Evolutionary conservation across 2,888 invertebrate genomes (phyloP), one percentile per base, ranked within the genome.

Genomic region (Hemicrepidius hirtus): DNA sequence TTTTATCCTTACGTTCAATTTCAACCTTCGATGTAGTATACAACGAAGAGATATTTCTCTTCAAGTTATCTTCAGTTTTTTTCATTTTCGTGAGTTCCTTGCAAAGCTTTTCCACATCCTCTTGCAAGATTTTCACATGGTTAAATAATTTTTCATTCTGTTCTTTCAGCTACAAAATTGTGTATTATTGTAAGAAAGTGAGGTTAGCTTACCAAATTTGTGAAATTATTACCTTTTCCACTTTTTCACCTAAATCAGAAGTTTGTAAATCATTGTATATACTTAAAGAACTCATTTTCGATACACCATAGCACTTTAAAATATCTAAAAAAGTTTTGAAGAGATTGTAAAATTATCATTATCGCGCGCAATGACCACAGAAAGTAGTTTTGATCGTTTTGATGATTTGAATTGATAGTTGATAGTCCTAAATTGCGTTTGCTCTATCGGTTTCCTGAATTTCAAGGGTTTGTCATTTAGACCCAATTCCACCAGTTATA

Each of bases 21-120:
- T 89, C 89, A 7, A 81, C 78, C 78, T 85, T 87, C 0, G 89
- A 89, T 18, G 89, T 89, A 77, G 86, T 86, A 60, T 84, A 84
- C 28, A 89, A 76, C 28, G 87, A 86, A 0, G 88, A 87, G 49
- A 88, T 84, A 76, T 89, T 89, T 28, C 68, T 76, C 13, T 85
- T 81, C 44, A 89, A 79, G 32, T 79, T 84, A 35, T 83, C 77
- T 62, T 87, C 86, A 0, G 79, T 60, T 35, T 79, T 78, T 75
- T 84, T 82, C 70, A 86, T 78, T 28, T 79, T 76, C 7, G 59
- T 64, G 16, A 85, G 68, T 74, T 82, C 82, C 10, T 73, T 66
- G 57, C 79, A 77, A 9, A 84, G 66, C 68, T 82, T 80, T n/a
- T 76, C 63, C 0, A 80, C 77, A 3, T 86, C 80, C n/a, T 74